These are phyloP conservation scores for Melanaphis sacchari DNA, from an alignment of 1,140 invertebrate species.

Conservation along the genomic window DNA sequence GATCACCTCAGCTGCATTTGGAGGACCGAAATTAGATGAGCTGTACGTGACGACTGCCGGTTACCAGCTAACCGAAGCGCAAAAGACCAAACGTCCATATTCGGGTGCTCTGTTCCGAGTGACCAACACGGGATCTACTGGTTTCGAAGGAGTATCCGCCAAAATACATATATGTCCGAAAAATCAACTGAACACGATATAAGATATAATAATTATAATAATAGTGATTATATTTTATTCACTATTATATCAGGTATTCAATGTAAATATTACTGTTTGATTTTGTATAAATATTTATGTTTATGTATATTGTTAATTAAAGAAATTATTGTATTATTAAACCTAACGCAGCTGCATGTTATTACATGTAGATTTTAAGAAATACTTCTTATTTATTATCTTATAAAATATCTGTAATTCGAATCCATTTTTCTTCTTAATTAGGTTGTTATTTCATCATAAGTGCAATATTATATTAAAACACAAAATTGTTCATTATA, in stretches of 20 bases:
- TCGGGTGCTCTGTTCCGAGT: conserved; percentile 53
- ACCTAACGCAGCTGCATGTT: neutral
- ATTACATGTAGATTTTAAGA: neutral
- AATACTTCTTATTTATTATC: neutral
- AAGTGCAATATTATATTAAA: too few relatives aligned
- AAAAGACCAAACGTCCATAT: conserved; percentile 46
- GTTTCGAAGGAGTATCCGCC: conserved; percentile 25
- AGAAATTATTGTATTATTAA: neutral
- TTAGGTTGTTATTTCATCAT: too few relatives aligned
- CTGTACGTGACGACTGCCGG: conserved; percentile 63
- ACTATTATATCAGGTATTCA: neutral
- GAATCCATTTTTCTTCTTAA: too few relatives aligned
- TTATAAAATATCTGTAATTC: too few relatives aligned
- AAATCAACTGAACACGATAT: conserved; percentile 9
- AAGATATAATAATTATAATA: neutral
- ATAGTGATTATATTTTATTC: neutral
- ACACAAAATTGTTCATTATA: too few relatives aligned
- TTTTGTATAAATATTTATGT: neutral
- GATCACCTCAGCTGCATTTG: conserved; percentile 82
- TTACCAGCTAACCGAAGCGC: conserved; percentile 29
- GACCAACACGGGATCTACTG: conserved; percentile 54
- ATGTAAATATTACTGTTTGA: neutral
- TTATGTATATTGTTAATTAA: neutral
- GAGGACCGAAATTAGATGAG: conserved; percentile 76
- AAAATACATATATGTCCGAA: conserved; percentile 34